Conservation (phyloP, 2,797 vertebrate species). For the Chelon labrosus region DNA sequence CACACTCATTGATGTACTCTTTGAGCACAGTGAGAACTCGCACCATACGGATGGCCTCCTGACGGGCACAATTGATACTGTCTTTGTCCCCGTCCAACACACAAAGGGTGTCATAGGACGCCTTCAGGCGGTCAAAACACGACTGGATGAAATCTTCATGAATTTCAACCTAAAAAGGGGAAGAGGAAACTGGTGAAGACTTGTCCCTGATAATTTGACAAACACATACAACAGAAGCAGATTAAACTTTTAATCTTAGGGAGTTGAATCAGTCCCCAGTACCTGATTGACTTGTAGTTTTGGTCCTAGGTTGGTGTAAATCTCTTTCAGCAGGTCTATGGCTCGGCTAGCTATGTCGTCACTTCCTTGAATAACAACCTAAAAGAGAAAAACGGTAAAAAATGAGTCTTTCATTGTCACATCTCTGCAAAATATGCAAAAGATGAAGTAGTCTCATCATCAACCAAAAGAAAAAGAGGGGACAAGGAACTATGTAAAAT, state of each 20-base stretch:
- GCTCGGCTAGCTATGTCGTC: conserved; percentile 98
- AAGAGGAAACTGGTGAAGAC: background rate
- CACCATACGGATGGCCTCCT: conserved; percentile 99
- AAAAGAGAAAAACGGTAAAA: conserved; percentile 17
- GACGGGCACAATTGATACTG: conserved; percentile 98
- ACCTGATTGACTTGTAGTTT: conserved; percentile 99
- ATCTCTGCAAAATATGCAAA: no score
- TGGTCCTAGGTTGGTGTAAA: conserved; percentile 99
- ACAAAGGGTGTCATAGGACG: conserved; percentile 97
- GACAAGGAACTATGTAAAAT: background rate
- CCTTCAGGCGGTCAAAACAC: conserved; percentile 98
- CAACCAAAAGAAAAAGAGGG: conserved; percentile 1
- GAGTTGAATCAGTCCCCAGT: conserved; percentile 21
- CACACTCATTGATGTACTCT: conserved; percentile 99
- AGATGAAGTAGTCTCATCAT: conserved; percentile 14
- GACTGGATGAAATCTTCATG: conserved; percentile 99
- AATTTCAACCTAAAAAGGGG: conserved; percentile 92
- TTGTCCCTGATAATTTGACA: background rate
- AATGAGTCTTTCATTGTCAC: background rate
- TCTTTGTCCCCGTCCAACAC: conserved; percentile 99
- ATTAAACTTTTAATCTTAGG: background rate
- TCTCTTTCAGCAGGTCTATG: conserved; percentile 99
- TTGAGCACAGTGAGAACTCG: conserved; percentile 97
- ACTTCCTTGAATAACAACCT: conserved; percentile 99
- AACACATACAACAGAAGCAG: background rate